Evolutionary conservation across 2,113 vertebrate genomes (phyloP).

Genomic region (Aphyosemion australe): DNA sequence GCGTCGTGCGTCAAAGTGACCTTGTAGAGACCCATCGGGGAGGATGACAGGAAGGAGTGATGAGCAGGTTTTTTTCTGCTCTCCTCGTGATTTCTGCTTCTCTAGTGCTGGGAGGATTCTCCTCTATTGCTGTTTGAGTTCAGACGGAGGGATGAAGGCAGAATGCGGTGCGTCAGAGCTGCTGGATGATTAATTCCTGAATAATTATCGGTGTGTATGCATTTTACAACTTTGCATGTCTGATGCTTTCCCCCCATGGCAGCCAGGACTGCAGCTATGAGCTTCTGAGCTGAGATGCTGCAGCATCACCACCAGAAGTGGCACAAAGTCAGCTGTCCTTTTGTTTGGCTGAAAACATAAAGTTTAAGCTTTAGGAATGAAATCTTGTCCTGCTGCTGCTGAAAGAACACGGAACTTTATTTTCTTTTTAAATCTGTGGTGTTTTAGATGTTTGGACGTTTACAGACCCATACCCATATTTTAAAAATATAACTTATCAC

Average conservation of each 20-base stretch:
- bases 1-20: conserved; percentile 69
- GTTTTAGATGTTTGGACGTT: too few relatives aligned
- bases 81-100: background rate
- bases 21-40: conserved; percentile 63
- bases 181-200: background rate
- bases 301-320: background rate
- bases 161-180: background rate
- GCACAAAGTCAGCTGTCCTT: background rate
- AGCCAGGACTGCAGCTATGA: conserved; percentile 51
- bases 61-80: background rate
- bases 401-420: too few relatives aligned
- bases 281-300: background rate
- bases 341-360: background rate
- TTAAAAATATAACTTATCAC: too few relatives aligned
- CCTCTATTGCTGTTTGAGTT: background rate
- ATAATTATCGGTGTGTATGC: background rate
- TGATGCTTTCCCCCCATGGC: conserved; percentile 26
- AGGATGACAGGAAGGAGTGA: conserved; percentile 41
- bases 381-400: too few relatives aligned
- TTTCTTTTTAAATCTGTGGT: too few relatives aligned
- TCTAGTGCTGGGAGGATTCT: conserved; percentile 11
- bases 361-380: too few relatives aligned
- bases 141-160: background rate
- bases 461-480: too few relatives aligned
- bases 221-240: conserved; percentile 30